Conservation (phyloP, 2,113 vertebrate genomes). For the Orycteropus afer region DNA sequence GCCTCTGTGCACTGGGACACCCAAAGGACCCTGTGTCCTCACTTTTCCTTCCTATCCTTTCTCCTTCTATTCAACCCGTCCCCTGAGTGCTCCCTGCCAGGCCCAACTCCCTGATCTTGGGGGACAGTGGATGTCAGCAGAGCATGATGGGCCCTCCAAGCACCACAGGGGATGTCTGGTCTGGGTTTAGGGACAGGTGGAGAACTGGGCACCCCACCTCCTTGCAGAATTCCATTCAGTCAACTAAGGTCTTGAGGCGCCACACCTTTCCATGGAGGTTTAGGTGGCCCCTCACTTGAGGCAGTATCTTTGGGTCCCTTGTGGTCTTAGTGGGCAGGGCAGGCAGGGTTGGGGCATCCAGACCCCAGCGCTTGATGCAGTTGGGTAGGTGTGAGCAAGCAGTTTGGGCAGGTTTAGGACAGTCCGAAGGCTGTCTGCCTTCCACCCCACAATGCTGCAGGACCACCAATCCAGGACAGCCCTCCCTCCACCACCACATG, state of each 20-base stretch:
- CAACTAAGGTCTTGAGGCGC: not conserved
- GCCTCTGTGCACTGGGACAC: too few relatives aligned
- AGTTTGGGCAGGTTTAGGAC: not conserved
- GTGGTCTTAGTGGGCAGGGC: not conserved
- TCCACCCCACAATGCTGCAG: fast-evolving
- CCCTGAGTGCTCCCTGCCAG: not conserved
- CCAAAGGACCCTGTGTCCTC: too few relatives aligned
- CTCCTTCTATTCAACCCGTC: too few relatives aligned
- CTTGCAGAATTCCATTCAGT: not conserved
- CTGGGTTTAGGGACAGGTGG: not conserved
- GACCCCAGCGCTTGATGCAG: not conserved
- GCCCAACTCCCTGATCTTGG: not conserved
- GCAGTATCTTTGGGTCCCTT: not conserved
- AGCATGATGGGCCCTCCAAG: not conserved
- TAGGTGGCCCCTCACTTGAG: not conserved
- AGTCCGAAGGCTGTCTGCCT: not conserved
- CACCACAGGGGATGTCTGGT: too few relatives aligned
- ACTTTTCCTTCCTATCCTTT: not conserved
- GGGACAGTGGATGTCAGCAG: not conserved
- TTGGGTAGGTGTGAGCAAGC: too few relatives aligned
- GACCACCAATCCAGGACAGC: not conserved
- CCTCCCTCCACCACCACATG: not conserved
- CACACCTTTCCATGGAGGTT: not conserved
- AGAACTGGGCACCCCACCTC: not conserved
- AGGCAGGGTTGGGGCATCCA: not conserved